Evolutionary conservation across 1,140 invertebrate genomes (phyloP), one percentile per base, ranked within the genome.

Genomic region (Pachypeltis micranthus): DNA sequence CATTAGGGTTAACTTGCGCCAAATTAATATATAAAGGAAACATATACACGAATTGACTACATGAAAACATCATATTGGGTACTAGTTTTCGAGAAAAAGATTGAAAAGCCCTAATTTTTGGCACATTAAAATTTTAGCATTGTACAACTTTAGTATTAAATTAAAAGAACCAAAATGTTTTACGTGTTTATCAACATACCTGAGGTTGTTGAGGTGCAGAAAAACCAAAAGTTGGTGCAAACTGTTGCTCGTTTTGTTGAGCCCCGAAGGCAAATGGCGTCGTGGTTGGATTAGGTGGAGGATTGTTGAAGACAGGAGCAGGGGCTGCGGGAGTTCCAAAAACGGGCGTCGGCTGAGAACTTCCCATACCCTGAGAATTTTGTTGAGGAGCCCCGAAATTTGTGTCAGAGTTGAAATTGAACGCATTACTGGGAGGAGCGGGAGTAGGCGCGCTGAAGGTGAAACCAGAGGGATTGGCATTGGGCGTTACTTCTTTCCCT

Each of bases 181-280:
- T n/a, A n/a, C n/a, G n/a, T n/a, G n/a, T n/a, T n/a, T n/a, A n/a
- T n/a, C n/a, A n/a, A n/a, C n/a, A n/a, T n/a, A n/a, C n/a, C n/a
- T n/a, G n/a, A n/a, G n/a, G n/a, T n/a, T 61, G 34, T 44, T 7
- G 47, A 16, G 7, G 47, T 21, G 59, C 44, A 44, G 59, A 7
- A 23, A 61, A 61, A 3, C 44, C 44, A 26, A 61, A 61, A 27
- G 44, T 16, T 12, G 59, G 58, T 10, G 58, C 26, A 29, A 29
- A 29, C 29, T 31, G 34, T 51, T 51, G 7, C 4, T 10, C 47
- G 4, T 31, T 16, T 47, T 61, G 59, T 3, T 4, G 2, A 25
- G 59, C 44, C 2, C 31, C 59, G 44, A 61, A 61, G 16, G 29
- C 4, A 26, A 61, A 61, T 3, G 44, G 29, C 21, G 59, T 21